A percentile compares a stretch with the other conserved stretches of the same genome.
phyloP scores from a whole-genome alignment of 2,888 invertebrate genomes.

The Caenorhabditis zanzibari region DNA sequence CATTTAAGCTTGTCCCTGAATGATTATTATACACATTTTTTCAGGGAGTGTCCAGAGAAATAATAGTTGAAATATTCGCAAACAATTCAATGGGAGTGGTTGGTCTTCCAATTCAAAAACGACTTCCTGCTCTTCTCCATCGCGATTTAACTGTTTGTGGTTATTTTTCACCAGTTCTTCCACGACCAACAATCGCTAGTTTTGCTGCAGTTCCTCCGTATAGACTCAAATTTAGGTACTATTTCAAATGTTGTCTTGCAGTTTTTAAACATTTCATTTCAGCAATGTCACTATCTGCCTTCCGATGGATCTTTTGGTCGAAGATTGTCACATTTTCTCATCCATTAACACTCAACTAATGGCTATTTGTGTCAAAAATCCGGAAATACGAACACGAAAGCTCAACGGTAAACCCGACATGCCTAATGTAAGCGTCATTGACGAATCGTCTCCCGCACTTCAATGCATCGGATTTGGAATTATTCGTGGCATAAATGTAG shows the following conservation, averaged over 20 bases:
- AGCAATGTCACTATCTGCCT: conserved; percentile 46
- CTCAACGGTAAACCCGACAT: conserved; percentile 37
- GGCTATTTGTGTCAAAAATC: conserved; percentile 46
- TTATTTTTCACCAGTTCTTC: conserved; percentile 52
- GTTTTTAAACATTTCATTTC: conserved; percentile 1
- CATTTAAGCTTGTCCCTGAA: neutral
- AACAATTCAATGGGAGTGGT: conserved; percentile 41
- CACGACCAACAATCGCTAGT: conserved; percentile 34
- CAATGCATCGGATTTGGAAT: conserved; percentile 63
- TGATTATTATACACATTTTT: neutral
- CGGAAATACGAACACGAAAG: conserved; percentile 21
- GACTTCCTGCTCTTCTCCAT: conserved; percentile 32
- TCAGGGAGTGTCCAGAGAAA: neutral
- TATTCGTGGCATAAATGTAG: conserved; percentile 34
- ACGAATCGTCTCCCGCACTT: conserved; percentile 22
- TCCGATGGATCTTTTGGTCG: conserved; percentile 54
- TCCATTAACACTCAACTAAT: conserved; percentile 65
- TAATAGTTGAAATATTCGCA: conserved; percentile 29
- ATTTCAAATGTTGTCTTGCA: neutral
- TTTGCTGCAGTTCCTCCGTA: conserved; percentile 42
- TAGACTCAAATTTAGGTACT: conserved; percentile 47
- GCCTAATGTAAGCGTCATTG: conserved; percentile 34
- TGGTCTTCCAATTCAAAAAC: conserved; percentile 26
- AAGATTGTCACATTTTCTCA: conserved; percentile 55
- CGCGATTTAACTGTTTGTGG: conserved; percentile 62